phyloP scores from a whole-genome alignment of 2,888 invertebrate genomes.

The Azorinus chamasolen region DNA sequence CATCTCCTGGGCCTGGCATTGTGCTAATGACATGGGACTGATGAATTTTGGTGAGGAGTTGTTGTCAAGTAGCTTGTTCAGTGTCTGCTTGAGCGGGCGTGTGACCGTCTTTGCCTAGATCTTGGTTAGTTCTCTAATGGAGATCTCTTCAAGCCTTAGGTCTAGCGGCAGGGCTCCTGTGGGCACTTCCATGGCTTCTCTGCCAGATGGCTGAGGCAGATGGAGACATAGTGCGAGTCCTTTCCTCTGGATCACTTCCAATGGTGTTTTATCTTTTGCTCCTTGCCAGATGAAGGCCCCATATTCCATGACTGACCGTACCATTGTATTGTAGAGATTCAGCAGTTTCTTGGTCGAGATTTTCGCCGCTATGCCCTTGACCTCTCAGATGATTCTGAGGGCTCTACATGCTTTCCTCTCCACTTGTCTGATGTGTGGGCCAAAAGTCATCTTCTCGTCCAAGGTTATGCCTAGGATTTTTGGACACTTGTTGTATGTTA shows the following conservation, averaged over 20 bases:
- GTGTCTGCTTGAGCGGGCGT: not conserved
- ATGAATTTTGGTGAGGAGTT: not conserved
- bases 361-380: not conserved
- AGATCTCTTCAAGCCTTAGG: conserved; percentile 13
- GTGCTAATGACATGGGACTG: not conserved
- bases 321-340: not conserved
- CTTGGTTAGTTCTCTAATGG: conserved; percentile 21
- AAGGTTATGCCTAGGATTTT: not conserved
- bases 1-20: not conserved
- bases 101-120: conserved; percentile 11
- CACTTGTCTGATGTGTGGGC: not conserved
- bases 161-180: conserved; percentile 14
- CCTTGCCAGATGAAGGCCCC: not conserved
- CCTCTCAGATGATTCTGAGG: not conserved
- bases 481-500: not conserved
- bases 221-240: conserved; percentile 23
- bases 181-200: conserved; percentile 26
- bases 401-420: not conserved
- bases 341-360: not conserved
- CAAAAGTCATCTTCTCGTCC: not conserved
- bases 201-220: conserved; percentile 9
- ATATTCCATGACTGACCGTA: not conserved
- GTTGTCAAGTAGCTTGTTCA: not conserved
- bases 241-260: conserved; percentile 24
- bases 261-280: not conserved